Evolutionary conservation across 2,797 vertebrate genomes (phyloP).

Genomic region (Tiaroga cobitis): DNA sequence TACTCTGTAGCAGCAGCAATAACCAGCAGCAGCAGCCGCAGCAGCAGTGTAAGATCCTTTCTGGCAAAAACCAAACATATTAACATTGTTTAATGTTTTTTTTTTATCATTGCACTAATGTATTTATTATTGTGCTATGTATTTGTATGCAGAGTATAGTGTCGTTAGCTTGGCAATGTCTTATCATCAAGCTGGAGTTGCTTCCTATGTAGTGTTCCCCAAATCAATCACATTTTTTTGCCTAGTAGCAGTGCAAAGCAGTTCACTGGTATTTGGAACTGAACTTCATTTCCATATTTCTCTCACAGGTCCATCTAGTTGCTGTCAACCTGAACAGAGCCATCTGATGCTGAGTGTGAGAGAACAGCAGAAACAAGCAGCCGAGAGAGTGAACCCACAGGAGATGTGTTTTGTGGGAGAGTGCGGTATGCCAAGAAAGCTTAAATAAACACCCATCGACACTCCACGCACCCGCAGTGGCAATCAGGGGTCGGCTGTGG

Average conservation of each 20-base stretch:
- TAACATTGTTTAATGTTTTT: not conserved
- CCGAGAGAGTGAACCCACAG: constrained; percentile 35
- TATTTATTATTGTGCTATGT: not conserved
- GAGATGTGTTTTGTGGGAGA: constrained; percentile 43
- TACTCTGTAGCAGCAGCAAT: no score
- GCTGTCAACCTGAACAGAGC: constrained; percentile 40
- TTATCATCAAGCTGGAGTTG: not conserved
- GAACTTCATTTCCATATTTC: constrained; percentile 11
- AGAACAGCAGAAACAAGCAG: constrained; percentile 30
- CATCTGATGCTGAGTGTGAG: constrained; percentile 29
- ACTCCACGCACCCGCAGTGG: constrained; percentile 12
- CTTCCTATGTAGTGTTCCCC: not conserved
- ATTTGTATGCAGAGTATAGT: not conserved
- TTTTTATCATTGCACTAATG: not conserved
- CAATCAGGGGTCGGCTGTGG: constrained; percentile 17
- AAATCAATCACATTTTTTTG: not conserved
- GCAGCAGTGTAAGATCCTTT: no score
- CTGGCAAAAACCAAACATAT: no score
- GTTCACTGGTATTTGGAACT: not conserved
- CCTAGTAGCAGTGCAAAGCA: constrained; percentile 2
- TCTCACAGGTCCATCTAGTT: constrained; percentile 39
- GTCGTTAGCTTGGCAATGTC: not conserved
- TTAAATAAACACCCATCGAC: constrained; percentile 56
- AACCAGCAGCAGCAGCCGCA: no score
- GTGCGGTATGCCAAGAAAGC: constrained; percentile 47